Evolutionary conservation across 2,888 invertebrate genomes (phyloP), one percentile per base, ranked within the genome.

Genomic region (Drosophila tripunctata): DNA sequence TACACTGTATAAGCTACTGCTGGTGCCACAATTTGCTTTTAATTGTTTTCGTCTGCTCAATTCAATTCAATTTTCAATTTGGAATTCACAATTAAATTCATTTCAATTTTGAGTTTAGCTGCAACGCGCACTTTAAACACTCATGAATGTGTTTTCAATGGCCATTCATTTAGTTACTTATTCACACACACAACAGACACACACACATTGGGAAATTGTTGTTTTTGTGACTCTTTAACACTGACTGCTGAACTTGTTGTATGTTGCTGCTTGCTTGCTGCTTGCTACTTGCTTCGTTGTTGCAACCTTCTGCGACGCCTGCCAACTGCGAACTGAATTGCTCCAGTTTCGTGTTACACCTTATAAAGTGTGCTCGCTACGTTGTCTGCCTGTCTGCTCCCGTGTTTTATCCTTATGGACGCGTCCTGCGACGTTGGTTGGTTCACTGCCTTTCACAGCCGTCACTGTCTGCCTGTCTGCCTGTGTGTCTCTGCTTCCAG

Each of bases 271-370:
- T 60, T 33, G n/a, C n/a, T 24, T 76, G 54, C 41, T 67, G 44
- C 57, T n/a, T n/a, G n/a, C n/a, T n/a, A n/a, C n/a, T n/a, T 71
- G 56, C 36, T 64, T 63, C 41, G 44, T 65, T 57, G 65, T 56
- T 71, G 58, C 79, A 75, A 89, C 89, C 82, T 80, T 78, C 84
- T 69, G 76, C 88, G 71, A 78, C 85, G 88, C 89, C 85, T 82
- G 89, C 89, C 89, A 87, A 88, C 82, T 87, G 87, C 88, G 87
- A 87, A 89, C 89, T 89, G 88, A 89, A 80, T 68, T 87, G 81
- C 87, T 82, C 79, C 80, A 78, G 73, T 79, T 82, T 78, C 78
- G 87, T 66, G 67, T 68, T 78, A 75, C 79, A 76, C 79, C 87
- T 86, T 86, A 76, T 83, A 85, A 81, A 68, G 50, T 60, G 50